Base-by-base conservation (phyloP, 2,888 invertebrate species). In the Oeneis ivallda region DNA sequence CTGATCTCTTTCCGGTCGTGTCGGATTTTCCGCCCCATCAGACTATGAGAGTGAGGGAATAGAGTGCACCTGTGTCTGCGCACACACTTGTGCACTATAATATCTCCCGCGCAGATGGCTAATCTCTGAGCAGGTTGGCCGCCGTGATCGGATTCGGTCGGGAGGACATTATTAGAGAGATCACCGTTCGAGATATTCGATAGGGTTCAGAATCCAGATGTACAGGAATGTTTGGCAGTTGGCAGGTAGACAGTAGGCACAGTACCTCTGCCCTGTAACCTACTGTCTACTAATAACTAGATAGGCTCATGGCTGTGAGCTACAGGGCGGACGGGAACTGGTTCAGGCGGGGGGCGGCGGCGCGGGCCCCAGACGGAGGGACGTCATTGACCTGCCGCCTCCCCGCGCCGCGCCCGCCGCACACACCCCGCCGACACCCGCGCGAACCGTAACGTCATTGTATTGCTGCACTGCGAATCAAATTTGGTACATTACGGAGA, bases 381-480 rank as follows among this genome's bases (percentile, higher is more conserved):
- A 82, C 90, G 91, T 90, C 90, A 90, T 89, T 90, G 90, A 91
- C 90, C 90, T 88, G 84, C 79, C 79, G 74, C 73, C 72, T 78
- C 74, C 75, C 77, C 74, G 69, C 70, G 70, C 78, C 71, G 45
- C 69, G 58, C 70, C 62, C 78, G 9, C 54, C 54, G 54, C 54
- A 54, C 54, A 54, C 56, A 39, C 79, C 73, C 80, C 73, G 82
- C 81, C 80, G 81, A 79, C 83, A 80, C 81, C 83, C 83, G 83
- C 82, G 76, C 84, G 76, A 80, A 85, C 85, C 86, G 86, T 87
- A 87, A 88, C 85, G 85, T 83, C 85, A 87, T 87, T 88, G 87
- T 85, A 82, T 81, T 78, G 72, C 71, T 77, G 77, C 80, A 82
- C 78, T 80, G 87, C 86, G 83, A 89, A 87, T 86, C 83, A 82